Conservation (phyloP, 2,113 vertebrate species). For the Bambusicola thoracicus region DNA sequence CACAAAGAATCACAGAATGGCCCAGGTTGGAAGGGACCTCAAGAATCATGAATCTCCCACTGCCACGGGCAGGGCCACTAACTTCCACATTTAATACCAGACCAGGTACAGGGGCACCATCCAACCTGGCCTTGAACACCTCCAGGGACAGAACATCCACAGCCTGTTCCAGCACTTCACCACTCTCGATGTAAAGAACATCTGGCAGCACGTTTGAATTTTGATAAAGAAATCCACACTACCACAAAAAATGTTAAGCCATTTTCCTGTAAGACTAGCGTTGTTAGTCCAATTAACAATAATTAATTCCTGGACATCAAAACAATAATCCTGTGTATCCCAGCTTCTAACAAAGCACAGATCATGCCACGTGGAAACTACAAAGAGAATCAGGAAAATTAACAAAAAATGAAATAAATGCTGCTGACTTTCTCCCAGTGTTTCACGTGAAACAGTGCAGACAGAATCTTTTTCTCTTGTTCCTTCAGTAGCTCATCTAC, state of each 20-base stretch:
- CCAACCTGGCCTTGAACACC: too few relatives aligned
- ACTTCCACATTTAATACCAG: too few relatives aligned
- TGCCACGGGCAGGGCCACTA: too few relatives aligned
- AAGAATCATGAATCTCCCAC: too few relatives aligned
- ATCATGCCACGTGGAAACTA: neutral
- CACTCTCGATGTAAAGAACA: too few relatives aligned
- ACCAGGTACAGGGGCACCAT: too few relatives aligned
- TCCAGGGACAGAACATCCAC: too few relatives aligned
- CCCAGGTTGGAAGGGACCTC: too few relatives aligned
- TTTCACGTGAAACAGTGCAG: neutral
- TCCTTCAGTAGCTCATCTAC: neutral
- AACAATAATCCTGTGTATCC: neutral
- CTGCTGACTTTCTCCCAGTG: neutral
- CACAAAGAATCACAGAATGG: neutral
- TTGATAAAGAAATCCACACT: neutral
- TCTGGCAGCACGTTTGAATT: neutral
- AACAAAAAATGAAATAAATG: neutral
- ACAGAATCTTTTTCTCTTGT: neutral
- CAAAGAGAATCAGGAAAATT: neutral
- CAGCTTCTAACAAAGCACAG: neutral
- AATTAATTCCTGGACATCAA: neutral
- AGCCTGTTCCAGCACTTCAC: too few relatives aligned
- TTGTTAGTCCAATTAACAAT: neutral
- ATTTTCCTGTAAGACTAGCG: neutral
- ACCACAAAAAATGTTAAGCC: neutral